phyloP scores from a whole-genome alignment of 2,113 vertebrate species.

The Spilogale gracilis region DNA sequence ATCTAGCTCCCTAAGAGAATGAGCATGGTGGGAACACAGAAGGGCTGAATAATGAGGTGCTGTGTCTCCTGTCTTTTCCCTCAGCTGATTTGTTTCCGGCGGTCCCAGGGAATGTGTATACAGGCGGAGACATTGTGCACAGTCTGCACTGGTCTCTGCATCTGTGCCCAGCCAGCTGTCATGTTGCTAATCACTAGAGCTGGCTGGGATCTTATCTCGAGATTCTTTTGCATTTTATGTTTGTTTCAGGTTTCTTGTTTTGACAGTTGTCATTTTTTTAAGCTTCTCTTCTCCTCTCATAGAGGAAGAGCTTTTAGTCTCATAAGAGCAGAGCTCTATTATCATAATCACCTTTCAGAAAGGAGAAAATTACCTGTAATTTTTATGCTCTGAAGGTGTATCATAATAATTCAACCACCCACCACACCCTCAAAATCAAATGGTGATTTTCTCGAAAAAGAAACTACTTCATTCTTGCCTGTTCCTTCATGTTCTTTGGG shows the following conservation, averaged over 20 bases:
- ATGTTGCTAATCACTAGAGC: fast-evolving
- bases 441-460: not conserved
- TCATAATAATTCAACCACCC: conserved; percentile 75
- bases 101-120: not conserved
- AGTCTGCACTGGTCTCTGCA: fast-evolving
- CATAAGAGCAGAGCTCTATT: conserved; percentile 61
- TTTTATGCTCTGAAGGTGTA: conserved; percentile 70
- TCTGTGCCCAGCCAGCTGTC: fast-evolving
- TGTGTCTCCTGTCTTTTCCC: not conserved
- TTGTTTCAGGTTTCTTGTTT: conserved; percentile 70
- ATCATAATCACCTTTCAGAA: conserved; percentile 74
- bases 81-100: not conserved
- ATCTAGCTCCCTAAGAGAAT: not conserved
- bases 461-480: conserved; percentile 49
- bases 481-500: conserved; percentile 60
- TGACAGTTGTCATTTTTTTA: conserved; percentile 71
- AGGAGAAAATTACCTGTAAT: conserved; percentile 76
- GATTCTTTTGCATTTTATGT: conserved; percentile 32
- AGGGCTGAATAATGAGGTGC: conserved; percentile 33
- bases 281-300: conserved; percentile 41
- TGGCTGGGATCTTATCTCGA: not conserved
- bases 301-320: conserved; percentile 62
- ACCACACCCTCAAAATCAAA: conserved; percentile 58
- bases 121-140: not conserved
- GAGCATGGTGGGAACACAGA: not conserved